Base-by-base conservation (phyloP, 1,140 invertebrate genomes). In the Nasonia vitripennis region DNA sequence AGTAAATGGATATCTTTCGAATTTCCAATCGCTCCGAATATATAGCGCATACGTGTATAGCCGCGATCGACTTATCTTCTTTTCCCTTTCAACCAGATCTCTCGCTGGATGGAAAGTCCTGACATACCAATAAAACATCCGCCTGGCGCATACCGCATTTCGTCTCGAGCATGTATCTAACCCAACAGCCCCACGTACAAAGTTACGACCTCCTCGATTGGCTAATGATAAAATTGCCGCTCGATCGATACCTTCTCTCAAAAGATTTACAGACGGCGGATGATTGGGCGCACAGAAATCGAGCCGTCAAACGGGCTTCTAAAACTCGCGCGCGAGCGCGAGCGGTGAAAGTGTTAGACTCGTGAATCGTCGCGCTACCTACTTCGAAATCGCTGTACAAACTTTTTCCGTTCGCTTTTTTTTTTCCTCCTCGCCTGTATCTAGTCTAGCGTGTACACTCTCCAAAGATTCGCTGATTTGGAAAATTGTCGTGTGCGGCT, bases 201-300 rank as follows among this genome's bases (percentile, higher is more conserved):
- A 67, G 78, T 79, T 81, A 71, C 67, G 67, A 81, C 17, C 67
- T 68, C 11, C 79, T 81, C 51, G 79, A 81, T 70, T 71, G 67
- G 79, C 20, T 81, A 81, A 81, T 70, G 79, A 71, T 81, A 81
- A 81, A 71, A 68, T 68, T 23, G 67, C 37, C 9, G 12, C 34
- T 23, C 20, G 27, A 48, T 45, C 62, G 67, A 71, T 71, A 6
- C 34, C 12, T 27, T 62, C 55, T 62, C 55, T 23, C 62, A 11
- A 31, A 10, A 37, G 79, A 70, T 81, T 81, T 81, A 79, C 51
- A 7, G 55, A n/a, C 20, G 4, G 55, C 55, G 55, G 20, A 62
- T 62, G 55, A 62, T 62, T 62, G 55, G 51, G 20, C 20, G 51
- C 12, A 62, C 55, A 75, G 74, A 37, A 75, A 45, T 45, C 74